These are phyloP conservation scores for Mylabris sibirica DNA, from an alignment of 2,888 invertebrate species.

Conservation along the genomic window DNA sequence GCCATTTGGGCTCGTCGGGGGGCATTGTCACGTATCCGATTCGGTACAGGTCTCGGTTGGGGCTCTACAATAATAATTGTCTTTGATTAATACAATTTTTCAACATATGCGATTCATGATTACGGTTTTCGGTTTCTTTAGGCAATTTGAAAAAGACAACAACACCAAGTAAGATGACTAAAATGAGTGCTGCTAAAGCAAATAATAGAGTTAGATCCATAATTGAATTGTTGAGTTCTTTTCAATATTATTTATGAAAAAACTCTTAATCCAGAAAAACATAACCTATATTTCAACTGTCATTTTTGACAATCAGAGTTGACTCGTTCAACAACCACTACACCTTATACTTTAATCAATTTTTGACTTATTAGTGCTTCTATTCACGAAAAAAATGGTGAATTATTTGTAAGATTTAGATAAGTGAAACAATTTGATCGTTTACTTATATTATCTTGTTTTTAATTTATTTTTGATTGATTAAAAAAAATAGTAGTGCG, in stretches of 20 bases:
- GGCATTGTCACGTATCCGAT: constrained; percentile 62
- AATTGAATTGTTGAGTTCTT: neutral
- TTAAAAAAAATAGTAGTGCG: neutral
- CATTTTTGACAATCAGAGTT: neutral
- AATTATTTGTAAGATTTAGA: neutral
- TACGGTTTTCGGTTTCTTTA: constrained; percentile 34
- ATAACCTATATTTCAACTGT: neutral
- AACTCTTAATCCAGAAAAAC: neutral
- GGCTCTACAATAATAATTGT: constrained; percentile 31
- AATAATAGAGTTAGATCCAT: constrained; percentile 63
- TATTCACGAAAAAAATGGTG: neutral
- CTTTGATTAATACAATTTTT: neutral
- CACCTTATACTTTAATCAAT: neutral
- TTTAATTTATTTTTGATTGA: neutral
- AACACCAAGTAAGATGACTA: constrained; percentile 58
- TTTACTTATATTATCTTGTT: no score
- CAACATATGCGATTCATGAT: constrained; percentile 8
- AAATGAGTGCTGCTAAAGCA: constrained; percentile 58
- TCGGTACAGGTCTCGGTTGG: constrained; percentile 51
- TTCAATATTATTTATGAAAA: neutral
- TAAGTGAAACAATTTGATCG: no score
- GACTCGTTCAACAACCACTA: neutral
- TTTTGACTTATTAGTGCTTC: neutral
- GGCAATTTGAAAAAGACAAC: constrained; percentile 54
- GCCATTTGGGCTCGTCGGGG: constrained; percentile 76